Percentiles rank a stretch among this genome's conserved stretches.
These are phyloP conservation scores for Scopus umbretta DNA, from an alignment of 2,113 vertebrate genomes.

Conservation along the genomic window DNA sequence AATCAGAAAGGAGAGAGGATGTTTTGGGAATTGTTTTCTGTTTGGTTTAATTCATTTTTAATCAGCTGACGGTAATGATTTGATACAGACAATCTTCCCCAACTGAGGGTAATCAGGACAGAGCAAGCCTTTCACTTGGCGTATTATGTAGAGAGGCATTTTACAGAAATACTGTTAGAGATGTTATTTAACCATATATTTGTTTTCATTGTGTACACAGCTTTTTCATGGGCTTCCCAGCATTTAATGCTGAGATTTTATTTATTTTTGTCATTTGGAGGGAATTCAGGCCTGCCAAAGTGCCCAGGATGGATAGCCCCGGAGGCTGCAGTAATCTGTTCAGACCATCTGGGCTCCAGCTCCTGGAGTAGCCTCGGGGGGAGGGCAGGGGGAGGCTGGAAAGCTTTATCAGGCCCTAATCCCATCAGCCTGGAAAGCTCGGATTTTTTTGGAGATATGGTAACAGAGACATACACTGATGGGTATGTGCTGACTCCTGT, in stretches of 20 bases:
- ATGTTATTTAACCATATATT: conserved; percentile 74
- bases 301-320: neutral
- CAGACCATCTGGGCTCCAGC: conserved; percentile 32
- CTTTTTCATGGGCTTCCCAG: conserved; percentile 32
- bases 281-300: conserved; percentile 33
- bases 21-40: conserved; percentile 44
- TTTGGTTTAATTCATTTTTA: conserved; percentile 76
- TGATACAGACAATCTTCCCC: conserved; percentile 72
- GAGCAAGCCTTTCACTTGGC: conserved; percentile 61
- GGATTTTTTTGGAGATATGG: neutral
- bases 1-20: neutral
- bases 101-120: conserved; percentile 66
- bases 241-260: conserved; percentile 42
- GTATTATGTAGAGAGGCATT: conserved; percentile 72
- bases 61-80: conserved; percentile 66
- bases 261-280: conserved; percentile 57
- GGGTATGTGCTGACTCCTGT: neutral
- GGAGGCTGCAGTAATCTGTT: conserved; percentile 42
- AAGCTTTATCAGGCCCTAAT: neutral
- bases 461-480: neutral
- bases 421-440: neutral
- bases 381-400: neutral
- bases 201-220: conserved; percentile 68
- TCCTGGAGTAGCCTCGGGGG: neutral
- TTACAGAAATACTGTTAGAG: conserved; percentile 70